Base-by-base conservation (phyloP, 2,888 invertebrate species). In the Laspeyria flexula region DNA sequence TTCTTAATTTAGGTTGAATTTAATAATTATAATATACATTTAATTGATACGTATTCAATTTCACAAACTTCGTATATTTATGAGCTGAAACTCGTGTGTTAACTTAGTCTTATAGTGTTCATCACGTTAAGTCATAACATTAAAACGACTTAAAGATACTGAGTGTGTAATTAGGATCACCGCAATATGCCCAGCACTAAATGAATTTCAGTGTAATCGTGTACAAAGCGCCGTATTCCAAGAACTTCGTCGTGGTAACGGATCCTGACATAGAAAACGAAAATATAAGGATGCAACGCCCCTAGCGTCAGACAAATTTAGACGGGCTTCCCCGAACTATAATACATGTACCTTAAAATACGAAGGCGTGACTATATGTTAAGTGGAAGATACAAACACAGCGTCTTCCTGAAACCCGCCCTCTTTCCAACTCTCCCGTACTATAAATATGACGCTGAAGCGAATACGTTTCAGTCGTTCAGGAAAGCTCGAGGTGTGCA, bases 381-480 rank as follows among this genome's bases (percentile, higher is more conserved):
- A 85, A 87, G 86, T 88, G 85, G 87, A 85, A 87, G 76, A 72
- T 57, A 63, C 71, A 55, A 72, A 73, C 75, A 76, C 66, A 78
- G 73, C 79, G 71, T 80, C 85, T 87, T 87, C 88, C 89, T 83
- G 87, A 81, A 86, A 83, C 78, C 80, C 85, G 83, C 83, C 82
- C 85, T 79, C 86, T 79, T 79, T 75, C 69, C 51, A 73, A 45
- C 60, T 67, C 60, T 66, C 77, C 71, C 67, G 62, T 69, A 65
- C 87, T 90, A 90, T 91, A 92, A 88, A 92, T 91, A 90, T 81
- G 79, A 81, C 64, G 77, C 83, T 84, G 85, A 83, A 87, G 77
- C 84, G 63, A 56, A 62, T 69, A 67, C 69, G 77, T 81, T 88
- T 89, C 91, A 92, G 91, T 92, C 82, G 84, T 84, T 82, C 86